A percentile compares a stretch with the other conserved stretches of the same genome.
Evolutionary conservation across 2,888 invertebrate genomes (phyloP).

Genomic region (Callimorpha dominula): DNA sequence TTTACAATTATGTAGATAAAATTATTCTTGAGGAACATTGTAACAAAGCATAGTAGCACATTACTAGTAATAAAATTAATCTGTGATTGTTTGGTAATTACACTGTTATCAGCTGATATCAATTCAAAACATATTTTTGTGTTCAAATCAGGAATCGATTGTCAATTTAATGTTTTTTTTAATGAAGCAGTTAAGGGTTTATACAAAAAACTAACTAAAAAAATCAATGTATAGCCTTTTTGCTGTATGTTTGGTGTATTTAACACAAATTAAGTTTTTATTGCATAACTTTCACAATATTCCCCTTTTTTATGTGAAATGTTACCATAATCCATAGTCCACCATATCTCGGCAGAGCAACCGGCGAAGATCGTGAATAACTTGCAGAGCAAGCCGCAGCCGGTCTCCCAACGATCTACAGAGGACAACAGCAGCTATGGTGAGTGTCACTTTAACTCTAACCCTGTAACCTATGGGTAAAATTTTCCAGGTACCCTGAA

Average conservation of each 20-base stretch:
- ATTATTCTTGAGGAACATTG: too few species aligned
- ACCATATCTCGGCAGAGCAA: conserved; percentile 61
- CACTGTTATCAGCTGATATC: too few species aligned
- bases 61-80: too few species aligned
- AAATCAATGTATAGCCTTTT: background rate
- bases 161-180: background rate
- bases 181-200: background rate
- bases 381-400: conserved; percentile 73
- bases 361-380: conserved; percentile 77
- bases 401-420: conserved; percentile 42
- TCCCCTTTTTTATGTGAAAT: conserved; percentile 9
- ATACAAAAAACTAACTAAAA: background rate
- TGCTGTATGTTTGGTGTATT: background rate
- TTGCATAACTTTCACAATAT: background rate
- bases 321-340: conserved; percentile 31
- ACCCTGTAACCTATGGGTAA: background rate
- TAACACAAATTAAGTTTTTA: background rate
- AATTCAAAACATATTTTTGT: too few species aligned
- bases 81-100: too few species aligned
- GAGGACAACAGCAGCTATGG: conserved; percentile 71
- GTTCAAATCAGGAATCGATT: too few species aligned
- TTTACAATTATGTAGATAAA: too few species aligned
- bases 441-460: conserved; percentile 43
- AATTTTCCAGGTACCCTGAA: background rate
- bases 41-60: too few species aligned